Base-by-base conservation (phyloP, 1,140 invertebrate species). In the Sitophilus oryzae region DNA sequence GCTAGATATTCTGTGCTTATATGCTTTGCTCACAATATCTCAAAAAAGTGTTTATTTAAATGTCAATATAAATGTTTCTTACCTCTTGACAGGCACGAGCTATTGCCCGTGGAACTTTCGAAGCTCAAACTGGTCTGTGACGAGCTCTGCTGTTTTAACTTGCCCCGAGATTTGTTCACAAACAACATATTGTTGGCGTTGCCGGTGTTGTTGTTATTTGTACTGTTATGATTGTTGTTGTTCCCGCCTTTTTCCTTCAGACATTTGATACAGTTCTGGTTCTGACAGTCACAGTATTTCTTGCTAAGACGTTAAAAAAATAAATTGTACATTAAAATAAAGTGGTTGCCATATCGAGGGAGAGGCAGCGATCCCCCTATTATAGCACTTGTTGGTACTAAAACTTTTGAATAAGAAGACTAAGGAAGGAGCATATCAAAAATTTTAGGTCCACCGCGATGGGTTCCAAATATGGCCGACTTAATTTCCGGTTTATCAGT, bases 11-110 rank as follows among this genome's bases (percentile, higher is more conserved):
- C n/a, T n/a, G 25, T 30, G 25, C 11, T 30, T 30, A 30, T 30
- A 30, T 30, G 25, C 25, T 11, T 30, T 11, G 11, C 11, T 30
- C 11, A 6, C 5, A 30, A 30, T 30, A 30, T 30, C 5, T 30
- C n/a, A 30, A 30, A 30, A 30, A 6, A 11, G 25, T 30, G 11
- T 30, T 11, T 23, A 44, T 18, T 21, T 6, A 44, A 18, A 8
- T 18, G 18, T n/a, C n/a, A n/a, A n/a, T n/a, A n/a, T n/a, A n/a
- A n/a, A n/a, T n/a, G 15, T 22, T 16, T 30, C 54, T 66, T 49
- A 80, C 81, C 81, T 77, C 82, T 74, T 14, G 82, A 83, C 34
- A 84, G 71, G 49, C 77, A 78, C 14, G 82, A 79, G 6, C 79
- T 80, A 36, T 74, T 66, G 14, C 58, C 62, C 8, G 59, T 76